Evolutionary conservation across 2,113 vertebrate species (phyloP), one percentile per base, ranked within the genome.

Genomic region (Thalassoma bifasciatum): DNA sequence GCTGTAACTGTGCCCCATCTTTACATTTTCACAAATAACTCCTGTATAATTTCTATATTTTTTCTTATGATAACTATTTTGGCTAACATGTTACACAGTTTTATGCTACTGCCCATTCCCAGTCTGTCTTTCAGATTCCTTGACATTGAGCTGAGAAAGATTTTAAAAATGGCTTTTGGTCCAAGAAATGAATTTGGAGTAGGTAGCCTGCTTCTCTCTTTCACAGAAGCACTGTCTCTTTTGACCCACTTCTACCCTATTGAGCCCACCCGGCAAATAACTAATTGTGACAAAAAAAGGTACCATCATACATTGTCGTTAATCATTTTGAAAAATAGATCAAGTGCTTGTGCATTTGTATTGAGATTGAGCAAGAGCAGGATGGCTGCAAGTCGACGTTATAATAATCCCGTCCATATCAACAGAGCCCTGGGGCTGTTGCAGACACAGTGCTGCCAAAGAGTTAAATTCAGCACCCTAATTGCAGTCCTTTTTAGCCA

Each of bases 91-190:
- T 40, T 10, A 40, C 38, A 10, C 11, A 2, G n/a, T 30, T 30
- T 30, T 40, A 10, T 10, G 11, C 38, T 19, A 3, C 46, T 46
- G 44, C 46, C n/a, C 3, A n/a, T 77, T 68, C 26, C 52, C 13
- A 36, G 44, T 17, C 44, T 46, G 17, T 14, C 17, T 46, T 17
- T 46, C 44, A 46, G 44, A 46, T 46, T 57, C 87, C 72, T 77
- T 50, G 60, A 6, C 59, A 75, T 64, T 47, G 62, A 58, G 65
- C 60, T 84, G 46, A 47, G 60, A 51, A 79, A n/a, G 85, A 70
- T 52, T 66, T 67, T 76, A 63, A 89, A 83, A 10, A 38, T 75
- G 74, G 85, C 91, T 83, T 66, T 16, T 17, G 78, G 89, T 69
- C 10, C 57, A 69, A 67, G 89, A 89, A 81, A 86, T 90, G 81